Evolutionary conservation across 2,888 invertebrate genomes (phyloP), one percentile per base, ranked within the genome.

Genomic region (Synanthedon vespiformis): DNA sequence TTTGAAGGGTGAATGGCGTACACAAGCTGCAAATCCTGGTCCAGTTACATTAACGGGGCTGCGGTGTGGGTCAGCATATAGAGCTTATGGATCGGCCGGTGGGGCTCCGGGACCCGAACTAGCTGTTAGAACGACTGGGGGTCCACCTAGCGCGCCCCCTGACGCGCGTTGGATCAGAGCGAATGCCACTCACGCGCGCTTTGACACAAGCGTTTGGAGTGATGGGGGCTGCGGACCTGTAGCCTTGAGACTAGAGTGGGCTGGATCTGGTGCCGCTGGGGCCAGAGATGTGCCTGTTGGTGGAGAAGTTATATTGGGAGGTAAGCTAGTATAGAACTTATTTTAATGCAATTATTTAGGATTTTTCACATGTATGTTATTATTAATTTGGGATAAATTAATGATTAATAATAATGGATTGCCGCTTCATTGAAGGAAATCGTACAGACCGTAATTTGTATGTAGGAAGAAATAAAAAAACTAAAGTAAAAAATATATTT

Each of bases 151-250:
- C 1, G 82, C 92, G 22, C 94, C 95, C 0, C 89, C 91, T 56
- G 93, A 93, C 68, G 90, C 91, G 22, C 92, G 94, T 63, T 91
- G 96, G 72, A 90, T 96, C 54, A 86, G 90, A 56, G 90, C 93
- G 1, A 97, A 96, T 74, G 90, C 94, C 6, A 94, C 95, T 0
- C 93, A 93, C 57, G 92, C 95, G 11, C 91, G 92, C 60, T 89
- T 97, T 53, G 93, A 94, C 70, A 90, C 96, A 50, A 90, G 90
- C 57, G 89, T 92, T 44, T 97, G 96, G 96, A 92, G 92, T 55
- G 93, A 93, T 68, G 94, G 94, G 1, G 95, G 95, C 11, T 97
- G 97, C 77, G 91, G 93, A 0, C 93, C 97, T 56, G 90, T 91
- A 51, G 92, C 94, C 57, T 92, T 94, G 73, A 92, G 94, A 51